Percentiles rank a stretch among this genome's conserved stretches.
These are phyloP conservation scores for Cheilosia scutellata DNA, from an alignment of 2,888 invertebrate genomes.

Conservation along the genomic window DNA sequence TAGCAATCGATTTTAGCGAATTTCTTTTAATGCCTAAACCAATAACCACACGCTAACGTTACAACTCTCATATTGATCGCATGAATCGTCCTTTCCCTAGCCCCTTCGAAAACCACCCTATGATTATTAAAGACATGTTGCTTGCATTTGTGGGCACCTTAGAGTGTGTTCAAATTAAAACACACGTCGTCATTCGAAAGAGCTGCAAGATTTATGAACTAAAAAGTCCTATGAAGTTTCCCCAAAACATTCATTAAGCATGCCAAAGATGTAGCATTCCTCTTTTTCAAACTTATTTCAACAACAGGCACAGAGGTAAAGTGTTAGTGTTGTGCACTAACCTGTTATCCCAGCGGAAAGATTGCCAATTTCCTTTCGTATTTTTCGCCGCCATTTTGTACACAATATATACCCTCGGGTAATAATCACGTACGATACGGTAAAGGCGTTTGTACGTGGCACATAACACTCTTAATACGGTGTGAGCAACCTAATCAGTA, in stretches of 20 bases:
- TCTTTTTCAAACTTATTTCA: neutral
- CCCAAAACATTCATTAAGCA: conserved; percentile 15
- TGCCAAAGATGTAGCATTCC: conserved; percentile 6
- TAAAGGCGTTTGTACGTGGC: conserved; percentile 69
- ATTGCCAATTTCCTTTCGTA: conserved; percentile 44
- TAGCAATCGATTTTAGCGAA: too few species aligned
- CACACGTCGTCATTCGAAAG: conserved; percentile 2
- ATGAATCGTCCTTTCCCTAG: too few species aligned
- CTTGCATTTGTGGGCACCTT: conserved; percentile 16
- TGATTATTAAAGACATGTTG: neutral
- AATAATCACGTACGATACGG: conserved; percentile 69
- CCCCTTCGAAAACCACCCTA: too few species aligned
- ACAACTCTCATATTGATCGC: too few species aligned
- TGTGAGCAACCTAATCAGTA: conserved; percentile 72
- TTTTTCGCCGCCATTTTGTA: conserved; percentile 52
- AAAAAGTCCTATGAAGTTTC: conserved; percentile 17
- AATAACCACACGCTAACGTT: too few species aligned
- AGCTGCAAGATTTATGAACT: conserved; percentile 40
- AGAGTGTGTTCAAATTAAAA: conserved; percentile 19
- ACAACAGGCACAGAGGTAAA: conserved; percentile 23
- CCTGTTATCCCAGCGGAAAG: conserved; percentile 21
- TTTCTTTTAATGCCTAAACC: too few species aligned
- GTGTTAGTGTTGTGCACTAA: conserved; percentile 28
- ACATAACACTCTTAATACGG: conserved; percentile 50
- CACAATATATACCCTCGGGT: conserved; percentile 33